These are phyloP conservation scores for Drosophila carrolli DNA, from an alignment of 1,140 invertebrate species.

Conservation along the genomic window DNA sequence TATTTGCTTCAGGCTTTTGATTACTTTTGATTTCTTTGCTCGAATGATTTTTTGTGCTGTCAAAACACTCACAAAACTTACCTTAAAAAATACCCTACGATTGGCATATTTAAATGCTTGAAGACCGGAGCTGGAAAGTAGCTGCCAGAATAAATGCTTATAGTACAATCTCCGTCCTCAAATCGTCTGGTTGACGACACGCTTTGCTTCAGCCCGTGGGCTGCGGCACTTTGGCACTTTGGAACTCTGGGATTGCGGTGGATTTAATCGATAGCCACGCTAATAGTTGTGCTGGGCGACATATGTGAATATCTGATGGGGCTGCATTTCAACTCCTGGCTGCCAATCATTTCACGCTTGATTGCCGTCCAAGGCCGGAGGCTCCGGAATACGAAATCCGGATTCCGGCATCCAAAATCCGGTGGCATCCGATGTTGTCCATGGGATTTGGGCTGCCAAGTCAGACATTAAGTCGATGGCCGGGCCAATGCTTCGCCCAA, in stretches of 20 bases:
- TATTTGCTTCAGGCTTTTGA: too few relatives aligned
- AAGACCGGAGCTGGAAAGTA: slow-evolving; percentile 41
- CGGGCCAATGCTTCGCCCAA: slow-evolving; percentile 26
- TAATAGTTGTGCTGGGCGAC: slow-evolving; percentile 57
- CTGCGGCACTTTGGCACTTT: slow-evolving; percentile 18
- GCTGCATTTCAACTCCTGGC: slow-evolving; percentile 42
- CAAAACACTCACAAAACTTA: too few relatives aligned
- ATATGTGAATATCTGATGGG: slow-evolving; percentile 71
- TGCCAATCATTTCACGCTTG: slow-evolving; percentile 71
- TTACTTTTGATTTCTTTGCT: too few relatives aligned
- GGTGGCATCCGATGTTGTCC: slow-evolving; percentile 9
- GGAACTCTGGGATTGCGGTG: slow-evolving; percentile 28
- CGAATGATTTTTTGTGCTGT: too few relatives aligned
- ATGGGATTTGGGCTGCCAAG: slow-evolving; percentile 39
- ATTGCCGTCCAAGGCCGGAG: slow-evolving; percentile 48
- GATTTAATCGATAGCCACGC: slow-evolving; percentile 68
- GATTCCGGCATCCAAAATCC: background rate
- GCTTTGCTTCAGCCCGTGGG: slow-evolving; percentile 48
- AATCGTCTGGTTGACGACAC: slow-evolving; percentile 56
- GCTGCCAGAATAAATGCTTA: slow-evolving; percentile 61
- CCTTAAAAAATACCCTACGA: slow-evolving; percentile 5
- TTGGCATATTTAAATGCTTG: slow-evolving; percentile 63
- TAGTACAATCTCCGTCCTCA: slow-evolving; percentile 42
- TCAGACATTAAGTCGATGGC: slow-evolving; percentile 48
- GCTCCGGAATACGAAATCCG: slow-evolving; percentile 3